Evolutionary conservation across 2,888 invertebrate species (phyloP), one percentile per base, ranked within the genome.

Genomic region (Clusia tigrina): DNA sequence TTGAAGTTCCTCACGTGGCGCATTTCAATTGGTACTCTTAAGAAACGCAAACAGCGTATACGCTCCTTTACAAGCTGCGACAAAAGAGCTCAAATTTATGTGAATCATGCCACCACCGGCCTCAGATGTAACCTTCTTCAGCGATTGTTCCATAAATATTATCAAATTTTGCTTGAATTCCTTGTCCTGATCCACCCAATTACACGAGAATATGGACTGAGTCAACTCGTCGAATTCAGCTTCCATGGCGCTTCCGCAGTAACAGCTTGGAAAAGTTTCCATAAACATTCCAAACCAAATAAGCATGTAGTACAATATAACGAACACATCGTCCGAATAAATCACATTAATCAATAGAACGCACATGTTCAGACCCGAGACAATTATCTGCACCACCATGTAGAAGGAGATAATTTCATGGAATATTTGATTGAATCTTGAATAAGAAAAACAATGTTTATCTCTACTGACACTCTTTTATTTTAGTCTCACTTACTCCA

Each of bases 401-500:
- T 6, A n/a, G 12, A 12, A 53, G 9, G 54, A 54, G 37, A 54
- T 54, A 10, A 32, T 54, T 12, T 54, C 37, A 18, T 54, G 6
- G 3, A 54, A 12, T n/a, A 37, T n/a, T n/a, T n/a, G n/a, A n/a
- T n/a, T n/a, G n/a, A n/a, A n/a, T n/a, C n/a, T n/a, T n/a, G n/a
- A n/a, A n/a, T n/a, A n/a, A n/a, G n/a, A n/a, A n/a, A n/a, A n/a
- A n/a, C n/a, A n/a, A n/a, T n/a, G n/a, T n/a, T n/a, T n/a, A n/a
- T n/a, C n/a, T n/a, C n/a, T n/a, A n/a, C n/a, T n/a, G n/a, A n/a
- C 22, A 20, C 20, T n/a, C n/a, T n/a, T n/a, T n/a, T n/a, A 48
- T 22, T 37, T n/a, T n/a, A n/a, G n/a, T n/a, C n/a, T n/a, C n/a
- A n/a, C n/a, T 51, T 68, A 72, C 73, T 60, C 46, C 18, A 70